These are phyloP conservation scores for Pseudochaenichthys georgianus DNA, from an alignment of 2,797 vertebrate genomes.

Conservation along the genomic window DNA sequence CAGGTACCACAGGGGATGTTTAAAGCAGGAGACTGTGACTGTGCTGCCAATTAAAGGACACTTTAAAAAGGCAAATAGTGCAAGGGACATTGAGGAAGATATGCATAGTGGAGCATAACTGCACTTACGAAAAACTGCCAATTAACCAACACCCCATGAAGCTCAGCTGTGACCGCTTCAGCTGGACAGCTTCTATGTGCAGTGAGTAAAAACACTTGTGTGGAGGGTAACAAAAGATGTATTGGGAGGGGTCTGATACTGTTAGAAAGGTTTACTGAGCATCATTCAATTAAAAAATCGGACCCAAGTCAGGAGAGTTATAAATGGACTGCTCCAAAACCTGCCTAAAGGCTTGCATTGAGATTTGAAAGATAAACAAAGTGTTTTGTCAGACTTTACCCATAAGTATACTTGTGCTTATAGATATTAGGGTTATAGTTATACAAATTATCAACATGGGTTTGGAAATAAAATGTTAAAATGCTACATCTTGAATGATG, in stretches of 20 bases:
- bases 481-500: not conserved
- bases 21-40: slow-evolving; percentile 81
- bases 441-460: not conserved
- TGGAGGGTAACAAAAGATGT: slow-evolving; percentile 28
- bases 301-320: not conserved
- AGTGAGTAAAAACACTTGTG: slow-evolving; percentile 58
- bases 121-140: slow-evolving; percentile 74
- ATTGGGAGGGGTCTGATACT: slow-evolving; percentile 32
- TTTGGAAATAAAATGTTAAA: not conserved
- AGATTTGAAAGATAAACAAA: not conserved
- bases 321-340: not conserved
- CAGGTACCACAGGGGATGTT: slow-evolving; percentile 76
- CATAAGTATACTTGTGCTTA: not conserved
- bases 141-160: slow-evolving; percentile 81
- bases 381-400: too few species aligned
- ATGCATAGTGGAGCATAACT: slow-evolving; percentile 84
- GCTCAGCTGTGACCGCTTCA: slow-evolving; percentile 67
- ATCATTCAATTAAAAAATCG: slow-evolving; percentile 1
- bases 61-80: slow-evolving; percentile 70
- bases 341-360: not conserved
- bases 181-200: slow-evolving; percentile 69
- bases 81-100: slow-evolving; percentile 75
- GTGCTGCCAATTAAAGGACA: slow-evolving; percentile 81
- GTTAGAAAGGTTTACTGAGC: slow-evolving; percentile 24
- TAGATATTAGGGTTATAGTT: not conserved